These are phyloP conservation scores for Acanthococcus lagerstroemiae DNA, from an alignment of 2,888 invertebrate genomes.

Conservation along the genomic window DNA sequence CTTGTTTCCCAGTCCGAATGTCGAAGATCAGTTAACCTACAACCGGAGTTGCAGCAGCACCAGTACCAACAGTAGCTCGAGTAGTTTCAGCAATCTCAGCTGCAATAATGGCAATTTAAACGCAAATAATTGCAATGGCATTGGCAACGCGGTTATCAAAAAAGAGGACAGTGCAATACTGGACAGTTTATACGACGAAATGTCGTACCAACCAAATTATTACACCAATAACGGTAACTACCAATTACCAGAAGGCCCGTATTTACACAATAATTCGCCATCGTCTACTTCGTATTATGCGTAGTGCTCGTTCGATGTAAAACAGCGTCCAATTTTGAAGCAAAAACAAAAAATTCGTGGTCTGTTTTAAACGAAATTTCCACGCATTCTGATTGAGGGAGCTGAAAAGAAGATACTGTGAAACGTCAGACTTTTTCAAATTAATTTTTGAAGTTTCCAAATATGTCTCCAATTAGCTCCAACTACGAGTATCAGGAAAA, in stretches of 20 bases:
- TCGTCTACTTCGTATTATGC: conserved; percentile 12
- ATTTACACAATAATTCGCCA: conserved; percentile 12
- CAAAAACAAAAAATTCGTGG: no score
- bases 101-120: conserved; percentile 5
- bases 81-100: conserved; percentile 4
- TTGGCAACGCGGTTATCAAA: conserved; percentile 9
- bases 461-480: no score
- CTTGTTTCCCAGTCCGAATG: background rate
- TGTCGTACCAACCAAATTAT: conserved; percentile 18
- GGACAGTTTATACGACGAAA: conserved; percentile 17
- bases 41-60: conserved; percentile 21
- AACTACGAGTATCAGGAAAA: no score
- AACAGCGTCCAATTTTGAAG: no score
- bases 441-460: no score
- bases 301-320: no score
- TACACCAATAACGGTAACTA: conserved; percentile 13
- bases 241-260: conserved; percentile 10
- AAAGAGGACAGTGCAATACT: conserved; percentile 17
- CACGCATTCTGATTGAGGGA: no score
- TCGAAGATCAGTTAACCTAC: conserved; percentile 1
- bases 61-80: conserved; percentile 8
- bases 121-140: background rate
- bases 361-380: no score
- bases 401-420: no score
- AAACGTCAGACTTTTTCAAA: no score